Base-by-base conservation (phyloP, 2,113 vertebrate species). In the Platysternon megacephalum region DNA sequence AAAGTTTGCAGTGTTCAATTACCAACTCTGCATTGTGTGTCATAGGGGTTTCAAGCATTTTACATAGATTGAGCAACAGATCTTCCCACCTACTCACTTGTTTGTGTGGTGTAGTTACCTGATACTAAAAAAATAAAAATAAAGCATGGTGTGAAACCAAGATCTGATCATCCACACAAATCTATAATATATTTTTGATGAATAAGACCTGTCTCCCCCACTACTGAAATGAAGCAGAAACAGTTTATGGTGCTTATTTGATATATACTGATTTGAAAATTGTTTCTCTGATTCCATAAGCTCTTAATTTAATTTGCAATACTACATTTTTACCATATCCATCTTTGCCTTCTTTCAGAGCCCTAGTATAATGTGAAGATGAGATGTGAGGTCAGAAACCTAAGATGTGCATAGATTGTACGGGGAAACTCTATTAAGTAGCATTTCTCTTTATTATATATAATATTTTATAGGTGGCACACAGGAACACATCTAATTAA, bases 1-100 rank as follows among this genome's bases (percentile, higher is more conserved):
- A 97, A 89, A 85, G 85, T 8, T 11, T 80, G 29, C 49, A 48
- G 8, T 79, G 13, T 90, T 94, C 48, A 61, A 7, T 89, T 80
- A 39, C n/a, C 1, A 0, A 3, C 2, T 83, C 82, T 79, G 49
- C 80, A 1, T 91, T 56, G 35, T 68, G 13, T 79, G 19, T n/a
- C 56, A 12, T 53, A 8, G 39, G 74, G 10, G 1, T 94, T 95
- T 94, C 53, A 88, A 35, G 32, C 83, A 86, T 84, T 97, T 96
- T 90, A 78, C 65, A 22, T 80, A 87, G 74, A 51, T 29, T 0
- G 0, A 95, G n/a, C 84, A 92, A 55, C 51, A 86, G 19, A 22
- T 52, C 26, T 49, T 81, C 82, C 52, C 55, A 35, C 68, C 72
- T 80, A 9, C 44, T 2, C 1, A 74, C 22, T 76, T 44, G 6